Evolutionary conservation across 2,113 vertebrate genomes (phyloP), one percentile per base, ranked within the genome.

Genomic region (Cromileptes altivelis): DNA sequence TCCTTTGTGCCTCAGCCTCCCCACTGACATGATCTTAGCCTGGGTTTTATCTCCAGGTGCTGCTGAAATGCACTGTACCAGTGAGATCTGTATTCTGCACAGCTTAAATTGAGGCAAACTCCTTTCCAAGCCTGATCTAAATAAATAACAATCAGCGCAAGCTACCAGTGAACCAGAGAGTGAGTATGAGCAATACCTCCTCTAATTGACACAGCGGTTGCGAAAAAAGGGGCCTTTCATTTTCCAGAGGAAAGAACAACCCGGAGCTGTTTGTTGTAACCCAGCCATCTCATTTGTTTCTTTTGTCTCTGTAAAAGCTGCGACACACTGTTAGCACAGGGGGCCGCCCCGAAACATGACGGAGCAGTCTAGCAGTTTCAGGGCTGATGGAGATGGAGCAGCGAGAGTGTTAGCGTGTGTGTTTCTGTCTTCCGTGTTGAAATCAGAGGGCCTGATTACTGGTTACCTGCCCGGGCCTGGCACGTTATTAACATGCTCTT

Each of bases 361-460:
- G 64, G 73, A 89, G 86, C 68, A 79, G 71, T 74, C 80, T 70
- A 75, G 61, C 82, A 45, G 82, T 88, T 75, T 80, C 80, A 47
- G 64, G 78, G 84, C 82, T 82, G 89, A 93, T 85, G 89, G 88
- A 91, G 89, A 86, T 83, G 81, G 89, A 89, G 70, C 61, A 82
- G 33, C 25, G 33, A 56, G 62, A 70, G 78, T 76, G 75, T 88
- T 78, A 70, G 81, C 61, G 50, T 57, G 70, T 64, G 78, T 79
- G 86, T 85, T 80, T 84, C 86, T 70, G 85, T 91, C 88, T 81
- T 4, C 78, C 33, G 50, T 68, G 80, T 86, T 83, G 88, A 88
- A 88, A 92, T 93, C 90, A 93, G 80, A 93, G 87, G 79, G 73
- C 47, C 90, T 94, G 91, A 94, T 94, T 91, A 91, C 86, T 49